Conservation (phyloP, 2,797 vertebrate genomes). For the Furcifer pardalis region DNA sequence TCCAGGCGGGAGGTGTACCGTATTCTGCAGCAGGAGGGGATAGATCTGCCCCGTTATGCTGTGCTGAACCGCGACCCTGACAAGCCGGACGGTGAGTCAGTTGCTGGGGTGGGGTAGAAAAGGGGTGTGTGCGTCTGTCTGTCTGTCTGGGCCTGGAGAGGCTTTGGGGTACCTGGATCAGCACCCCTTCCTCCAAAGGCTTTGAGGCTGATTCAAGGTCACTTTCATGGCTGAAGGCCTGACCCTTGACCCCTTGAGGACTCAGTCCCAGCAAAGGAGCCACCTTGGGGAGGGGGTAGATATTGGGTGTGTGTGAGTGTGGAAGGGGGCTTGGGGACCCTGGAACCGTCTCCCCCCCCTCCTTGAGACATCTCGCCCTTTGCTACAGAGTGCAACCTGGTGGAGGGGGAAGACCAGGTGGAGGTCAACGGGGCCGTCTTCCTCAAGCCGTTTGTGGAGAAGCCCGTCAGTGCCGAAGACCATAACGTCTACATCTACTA, state of each 20-base stretch:
- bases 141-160: not conserved
- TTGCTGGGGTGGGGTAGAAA: constrained; percentile 18
- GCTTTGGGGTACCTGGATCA: too few species aligned
- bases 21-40: constrained; percentile 96
- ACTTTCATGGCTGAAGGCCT: too few species aligned
- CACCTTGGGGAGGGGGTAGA: too few species aligned
- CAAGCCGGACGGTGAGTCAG: constrained; percentile 87
- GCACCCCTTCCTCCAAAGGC: too few species aligned
- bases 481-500: constrained; percentile 99
- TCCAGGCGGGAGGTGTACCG: constrained; percentile 96
- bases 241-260: too few species aligned
- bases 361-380: constrained; percentile 45
- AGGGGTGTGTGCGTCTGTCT: too few species aligned
- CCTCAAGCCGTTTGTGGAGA: constrained; percentile 98
- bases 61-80: constrained; percentile 97
- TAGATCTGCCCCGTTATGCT: constrained; percentile 95
- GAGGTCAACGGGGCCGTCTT: constrained; percentile 97
- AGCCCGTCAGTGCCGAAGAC: constrained; percentile 97
- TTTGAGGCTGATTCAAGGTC: too few species aligned
- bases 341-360: too few species aligned
- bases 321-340: too few species aligned
- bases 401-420: constrained; percentile 97
- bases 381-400: constrained; percentile 89
- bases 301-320: too few species aligned
- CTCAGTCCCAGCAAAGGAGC: too few species aligned